These are phyloP conservation scores for Chaenogobius annularis DNA, from an alignment of 2,113 vertebrate genomes.

Conservation along the genomic window DNA sequence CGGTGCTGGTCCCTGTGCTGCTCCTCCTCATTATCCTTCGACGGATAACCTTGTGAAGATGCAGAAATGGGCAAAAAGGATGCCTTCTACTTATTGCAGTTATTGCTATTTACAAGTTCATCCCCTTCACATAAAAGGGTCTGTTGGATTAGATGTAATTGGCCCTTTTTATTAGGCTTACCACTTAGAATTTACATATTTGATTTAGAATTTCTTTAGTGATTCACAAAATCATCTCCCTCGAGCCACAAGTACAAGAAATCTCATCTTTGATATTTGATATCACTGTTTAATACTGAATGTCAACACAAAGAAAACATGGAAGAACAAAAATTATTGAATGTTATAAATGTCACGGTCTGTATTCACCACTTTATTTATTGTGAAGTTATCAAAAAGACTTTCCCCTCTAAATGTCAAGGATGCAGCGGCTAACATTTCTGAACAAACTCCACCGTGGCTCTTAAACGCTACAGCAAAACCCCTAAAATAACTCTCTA, in stretches of 20 bases:
- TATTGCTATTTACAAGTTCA: slow-evolving; percentile 12
- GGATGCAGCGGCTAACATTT: slow-evolving; percentile 7
- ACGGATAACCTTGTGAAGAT: slow-evolving; percentile 81
- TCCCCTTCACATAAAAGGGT: slow-evolving; percentile 44
- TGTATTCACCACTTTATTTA: slow-evolving; percentile 12
- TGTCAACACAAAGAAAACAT: background rate
- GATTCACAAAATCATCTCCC: background rate
- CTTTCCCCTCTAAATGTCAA: slow-evolving; percentile 22
- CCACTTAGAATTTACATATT: background rate
- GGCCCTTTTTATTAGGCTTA: slow-evolving; percentile 41
- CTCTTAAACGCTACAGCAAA: background rate
- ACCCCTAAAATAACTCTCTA: slow-evolving; percentile 25
- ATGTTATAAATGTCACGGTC: slow-evolving; percentile 16
- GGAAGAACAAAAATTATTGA: background rate
- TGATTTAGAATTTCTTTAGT: background rate
- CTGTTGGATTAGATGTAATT: slow-evolving; percentile 76
- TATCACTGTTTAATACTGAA: background rate
- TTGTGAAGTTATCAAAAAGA: slow-evolving; percentile 10
- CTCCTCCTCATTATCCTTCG: slow-evolving; percentile 73
- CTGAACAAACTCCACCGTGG: background rate
- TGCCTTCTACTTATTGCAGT: slow-evolving; percentile 37
- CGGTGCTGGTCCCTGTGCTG: slow-evolving; percentile 59
- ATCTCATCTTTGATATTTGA: background rate
- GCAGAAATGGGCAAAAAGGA: slow-evolving; percentile 62
- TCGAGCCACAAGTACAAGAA: background rate